These are phyloP conservation scores for Mesopsocus fuscifrons DNA, from an alignment of 2,888 invertebrate genomes.

Conservation along the genomic window DNA sequence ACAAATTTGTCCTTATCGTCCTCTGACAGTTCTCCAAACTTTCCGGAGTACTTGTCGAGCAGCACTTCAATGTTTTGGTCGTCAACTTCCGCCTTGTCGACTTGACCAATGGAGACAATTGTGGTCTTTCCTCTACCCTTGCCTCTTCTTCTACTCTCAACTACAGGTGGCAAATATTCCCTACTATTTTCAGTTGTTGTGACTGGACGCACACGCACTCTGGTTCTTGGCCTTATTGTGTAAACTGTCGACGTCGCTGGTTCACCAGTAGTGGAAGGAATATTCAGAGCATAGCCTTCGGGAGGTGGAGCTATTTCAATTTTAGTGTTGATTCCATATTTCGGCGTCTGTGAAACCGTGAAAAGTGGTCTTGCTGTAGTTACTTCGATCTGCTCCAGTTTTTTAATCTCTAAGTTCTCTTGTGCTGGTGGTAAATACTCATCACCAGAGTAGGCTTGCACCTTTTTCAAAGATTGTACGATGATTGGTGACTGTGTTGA, in stretches of 20 bases:
- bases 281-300: background rate
- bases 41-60: constrained; percentile 14
- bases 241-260: background rate
- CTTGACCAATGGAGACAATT: constrained; percentile 3
- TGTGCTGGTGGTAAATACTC: background rate
- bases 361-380: background rate
- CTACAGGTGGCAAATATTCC: background rate
- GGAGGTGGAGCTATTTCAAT: constrained; percentile 5
- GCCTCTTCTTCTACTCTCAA: background rate
- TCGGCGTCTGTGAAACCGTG: background rate
- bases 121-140: constrained; percentile 2
- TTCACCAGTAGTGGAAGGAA: background rate
- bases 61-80: constrained; percentile 13
- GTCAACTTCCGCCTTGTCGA: constrained; percentile 5
- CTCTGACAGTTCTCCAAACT: constrained; percentile 13
- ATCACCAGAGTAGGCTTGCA: background rate
- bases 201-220: background rate
- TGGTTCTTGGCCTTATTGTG: background rate
- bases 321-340: background rate
- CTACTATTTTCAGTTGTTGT: background rate
- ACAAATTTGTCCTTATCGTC: constrained; percentile 14
- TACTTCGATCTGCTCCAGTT: background rate
- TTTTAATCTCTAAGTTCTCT: constrained; percentile 1
- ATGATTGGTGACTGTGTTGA: background rate
- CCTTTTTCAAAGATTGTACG: background rate